These are phyloP conservation scores for Aptenodytes patagonicus DNA, from an alignment of 2,113 vertebrate species.

Conservation along the genomic window DNA sequence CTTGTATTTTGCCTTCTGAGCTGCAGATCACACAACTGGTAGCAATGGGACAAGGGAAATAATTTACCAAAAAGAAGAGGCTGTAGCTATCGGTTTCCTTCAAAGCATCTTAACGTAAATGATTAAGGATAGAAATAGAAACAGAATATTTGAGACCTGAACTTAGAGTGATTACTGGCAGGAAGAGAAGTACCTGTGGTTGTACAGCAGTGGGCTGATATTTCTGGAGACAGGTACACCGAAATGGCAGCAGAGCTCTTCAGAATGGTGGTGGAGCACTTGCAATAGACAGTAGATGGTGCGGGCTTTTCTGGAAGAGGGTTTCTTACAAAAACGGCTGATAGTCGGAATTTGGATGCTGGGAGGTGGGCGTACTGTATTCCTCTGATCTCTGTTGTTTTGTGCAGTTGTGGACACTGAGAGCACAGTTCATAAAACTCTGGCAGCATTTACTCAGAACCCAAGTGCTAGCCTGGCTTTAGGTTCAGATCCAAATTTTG, in stretches of 20 bases:
- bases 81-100: not conserved
- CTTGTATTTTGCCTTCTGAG: not conserved
- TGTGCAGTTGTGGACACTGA: not conserved
- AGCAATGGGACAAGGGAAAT: not conserved
- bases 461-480: not conserved
- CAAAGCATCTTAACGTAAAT: not conserved
- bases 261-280: not conserved
- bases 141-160: not conserved
- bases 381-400: not conserved
- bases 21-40: not conserved
- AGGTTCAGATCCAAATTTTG: not conserved
- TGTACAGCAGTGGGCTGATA: not conserved
- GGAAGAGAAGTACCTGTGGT: not conserved
- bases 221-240: not conserved
- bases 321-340: not conserved
- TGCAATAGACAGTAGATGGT: rapidly evolving
- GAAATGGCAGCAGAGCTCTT: not conserved
- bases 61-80: not conserved
- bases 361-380: not conserved
- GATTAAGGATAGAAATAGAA: no score
- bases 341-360: not conserved
- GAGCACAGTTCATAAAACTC: not conserved
- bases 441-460: not conserved
- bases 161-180: not conserved
- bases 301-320: not conserved